Conservation (phyloP, 1,140 invertebrate genomes). For the Bombus waltoni region DNA sequence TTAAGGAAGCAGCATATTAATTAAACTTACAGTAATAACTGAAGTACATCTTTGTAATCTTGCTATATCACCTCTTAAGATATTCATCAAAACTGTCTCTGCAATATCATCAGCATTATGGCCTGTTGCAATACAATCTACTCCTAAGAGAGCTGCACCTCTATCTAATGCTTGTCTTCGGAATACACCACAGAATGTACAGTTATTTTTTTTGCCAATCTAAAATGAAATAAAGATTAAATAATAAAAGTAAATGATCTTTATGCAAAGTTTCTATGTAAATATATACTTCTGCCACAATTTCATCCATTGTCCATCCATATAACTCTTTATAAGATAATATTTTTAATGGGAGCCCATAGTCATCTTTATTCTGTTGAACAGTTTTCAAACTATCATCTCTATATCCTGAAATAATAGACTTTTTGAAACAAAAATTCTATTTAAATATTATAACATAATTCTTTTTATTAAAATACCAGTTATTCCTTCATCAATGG, state of each 20-base stretch:
- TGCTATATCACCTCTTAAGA: conserved; percentile 97
- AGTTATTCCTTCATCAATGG: conserved; percentile 99
- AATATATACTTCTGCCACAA: conserved; percentile 89
- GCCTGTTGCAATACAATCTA: conserved; percentile 97
- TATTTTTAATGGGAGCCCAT: conserved; percentile 96
- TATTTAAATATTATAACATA: neutral
- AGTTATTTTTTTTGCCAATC: conserved; percentile 99
- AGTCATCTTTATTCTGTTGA: conserved; percentile 96
- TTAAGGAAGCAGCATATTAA: neutral
- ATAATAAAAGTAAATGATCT: neutral
- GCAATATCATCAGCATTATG: conserved; percentile 99
- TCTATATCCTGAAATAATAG: conserved; percentile 89
- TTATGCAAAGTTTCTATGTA: neutral
- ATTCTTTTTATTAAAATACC: conserved; percentile 77
- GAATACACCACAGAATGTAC: conserved; percentile 99
- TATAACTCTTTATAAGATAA: conserved; percentile 99
- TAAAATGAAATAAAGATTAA: conserved; percentile 75
- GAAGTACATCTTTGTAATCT: conserved; percentile 95
- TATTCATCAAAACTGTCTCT: conserved; percentile 99
- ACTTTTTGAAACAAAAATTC: neutral
- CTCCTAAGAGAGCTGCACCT: conserved; percentile 93
- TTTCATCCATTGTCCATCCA: conserved; percentile 99
- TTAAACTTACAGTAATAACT: conserved; percentile 89
- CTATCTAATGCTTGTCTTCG: conserved; percentile 97
- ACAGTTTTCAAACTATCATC: conserved; percentile 99